Conservation (phyloP, 2,797 vertebrate species). For the Xenops minutus region DNA sequence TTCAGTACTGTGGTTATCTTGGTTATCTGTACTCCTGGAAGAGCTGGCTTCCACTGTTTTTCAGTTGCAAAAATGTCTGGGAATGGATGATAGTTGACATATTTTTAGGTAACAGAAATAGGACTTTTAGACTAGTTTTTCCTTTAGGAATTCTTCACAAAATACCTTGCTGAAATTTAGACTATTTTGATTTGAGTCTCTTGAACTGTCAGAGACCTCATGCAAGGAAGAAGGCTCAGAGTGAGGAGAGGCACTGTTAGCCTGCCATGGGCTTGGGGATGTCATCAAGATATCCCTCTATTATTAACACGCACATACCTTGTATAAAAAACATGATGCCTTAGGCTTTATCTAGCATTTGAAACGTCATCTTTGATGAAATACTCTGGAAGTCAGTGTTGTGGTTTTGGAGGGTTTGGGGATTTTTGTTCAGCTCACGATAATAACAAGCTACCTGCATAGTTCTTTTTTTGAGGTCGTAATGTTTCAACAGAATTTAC, state of each 20-base stretch:
- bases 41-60: background rate
- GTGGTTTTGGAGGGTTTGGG: background rate
- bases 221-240: background rate
- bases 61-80: background rate
- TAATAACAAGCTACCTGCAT: background rate
- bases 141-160: background rate
- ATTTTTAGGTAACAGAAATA: background rate
- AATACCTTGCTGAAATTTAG: background rate
- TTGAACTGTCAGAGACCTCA: background rate
- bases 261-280: background rate
- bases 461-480: background rate
- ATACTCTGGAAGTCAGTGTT: background rate
- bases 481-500: background rate
- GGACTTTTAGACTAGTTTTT: background rate
- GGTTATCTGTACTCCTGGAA: background rate
- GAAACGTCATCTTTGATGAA: constrained; percentile 1
- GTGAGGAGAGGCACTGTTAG: background rate
- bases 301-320: background rate
- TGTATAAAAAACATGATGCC: background rate
- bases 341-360: background rate
- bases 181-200: background rate
- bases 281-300: background rate
- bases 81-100: background rate
- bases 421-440: background rate
- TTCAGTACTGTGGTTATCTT: background rate